These are phyloP conservation scores for Gallirallus australis DNA, from an alignment of 2,797 vertebrate genomes.

Conservation along the genomic window DNA sequence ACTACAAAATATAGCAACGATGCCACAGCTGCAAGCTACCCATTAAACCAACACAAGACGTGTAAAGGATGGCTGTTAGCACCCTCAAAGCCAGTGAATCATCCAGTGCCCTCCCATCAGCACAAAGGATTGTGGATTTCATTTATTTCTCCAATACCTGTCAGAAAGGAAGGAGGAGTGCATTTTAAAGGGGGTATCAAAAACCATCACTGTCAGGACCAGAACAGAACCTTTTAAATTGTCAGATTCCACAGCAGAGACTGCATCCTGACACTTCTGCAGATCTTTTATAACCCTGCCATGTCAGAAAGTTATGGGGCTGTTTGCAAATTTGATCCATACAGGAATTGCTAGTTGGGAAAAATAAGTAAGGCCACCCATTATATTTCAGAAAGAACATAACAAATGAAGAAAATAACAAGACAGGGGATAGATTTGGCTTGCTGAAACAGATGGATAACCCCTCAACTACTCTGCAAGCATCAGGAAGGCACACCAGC, in stretches of 20 bases:
- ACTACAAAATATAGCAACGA: constrained; percentile 9
- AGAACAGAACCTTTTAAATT: not conserved
- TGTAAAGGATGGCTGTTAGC: not conserved
- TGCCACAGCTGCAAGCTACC: constrained; percentile 43
- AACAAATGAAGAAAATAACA: not conserved
- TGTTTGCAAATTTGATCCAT: not conserved
- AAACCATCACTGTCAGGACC: not conserved
- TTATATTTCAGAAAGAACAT: not conserved
- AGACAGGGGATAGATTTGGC: not conserved
- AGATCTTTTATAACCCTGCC: not conserved
- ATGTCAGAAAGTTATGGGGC: not conserved
- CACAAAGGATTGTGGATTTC: not conserved
- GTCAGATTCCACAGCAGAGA: not conserved
- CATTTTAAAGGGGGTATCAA: not conserved
- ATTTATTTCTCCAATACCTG: not conserved
- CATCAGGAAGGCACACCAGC: not conserved
- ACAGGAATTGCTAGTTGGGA: not conserved
- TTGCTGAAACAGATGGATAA: not conserved
- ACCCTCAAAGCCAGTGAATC: constrained; percentile 2
- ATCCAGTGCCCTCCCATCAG: not conserved
- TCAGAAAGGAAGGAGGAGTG: not conserved
- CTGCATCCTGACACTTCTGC: not conserved
- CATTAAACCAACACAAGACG: constrained; percentile 33
- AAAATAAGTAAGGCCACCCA: not conserved
- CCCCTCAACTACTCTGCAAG: not conserved